A percentile compares a stretch with the other conserved stretches of the same genome.
Conservation (phyloP, 2,888 invertebrate genomes). For the Polyploca ridens region DNA sequence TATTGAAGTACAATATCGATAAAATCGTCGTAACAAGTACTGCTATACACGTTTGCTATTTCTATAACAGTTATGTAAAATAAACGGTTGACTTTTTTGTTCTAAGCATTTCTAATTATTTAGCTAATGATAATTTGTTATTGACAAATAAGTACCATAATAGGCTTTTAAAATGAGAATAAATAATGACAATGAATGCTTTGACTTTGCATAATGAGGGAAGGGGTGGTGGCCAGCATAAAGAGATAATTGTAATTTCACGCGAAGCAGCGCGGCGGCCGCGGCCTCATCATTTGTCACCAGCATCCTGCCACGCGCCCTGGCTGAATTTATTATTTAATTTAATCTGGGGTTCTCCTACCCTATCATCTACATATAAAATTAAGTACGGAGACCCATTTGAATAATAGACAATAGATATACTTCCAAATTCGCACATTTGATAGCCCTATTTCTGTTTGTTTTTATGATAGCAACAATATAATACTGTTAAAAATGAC, state of each 20-base stretch:
- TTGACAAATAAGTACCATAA: background rate
- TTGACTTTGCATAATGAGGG: constrained; percentile 76
- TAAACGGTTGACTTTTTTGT: background rate
- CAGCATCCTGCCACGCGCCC: constrained; percentile 83
- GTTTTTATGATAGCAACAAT: too few species aligned
- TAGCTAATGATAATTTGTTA: background rate
- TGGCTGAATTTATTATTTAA: constrained; percentile 75
- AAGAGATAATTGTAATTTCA: constrained; percentile 82
- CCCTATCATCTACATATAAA: constrained; percentile 63
- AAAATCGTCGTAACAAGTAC: background rate
- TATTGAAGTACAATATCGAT: constrained; percentile 14
- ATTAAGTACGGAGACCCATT: constrained; percentile 64
- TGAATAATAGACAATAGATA: constrained; percentile 54
- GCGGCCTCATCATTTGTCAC: constrained; percentile 73
- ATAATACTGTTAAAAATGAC: too few species aligned
- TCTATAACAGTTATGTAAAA: background rate
- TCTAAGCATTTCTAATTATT: too few species aligned
- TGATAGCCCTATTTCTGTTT: background rate
- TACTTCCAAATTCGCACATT: constrained; percentile 9
- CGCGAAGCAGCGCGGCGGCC: constrained; percentile 58
- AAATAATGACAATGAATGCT: constrained; percentile 54
- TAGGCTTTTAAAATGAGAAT: constrained; percentile 25
- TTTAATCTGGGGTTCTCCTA: constrained; percentile 68
- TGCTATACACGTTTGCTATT: background rate
- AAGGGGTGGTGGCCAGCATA: constrained; percentile 64